These are phyloP conservation scores for Phoebastria nigripes DNA, from an alignment of 2,797 vertebrate species.

Conservation along the genomic window DNA sequence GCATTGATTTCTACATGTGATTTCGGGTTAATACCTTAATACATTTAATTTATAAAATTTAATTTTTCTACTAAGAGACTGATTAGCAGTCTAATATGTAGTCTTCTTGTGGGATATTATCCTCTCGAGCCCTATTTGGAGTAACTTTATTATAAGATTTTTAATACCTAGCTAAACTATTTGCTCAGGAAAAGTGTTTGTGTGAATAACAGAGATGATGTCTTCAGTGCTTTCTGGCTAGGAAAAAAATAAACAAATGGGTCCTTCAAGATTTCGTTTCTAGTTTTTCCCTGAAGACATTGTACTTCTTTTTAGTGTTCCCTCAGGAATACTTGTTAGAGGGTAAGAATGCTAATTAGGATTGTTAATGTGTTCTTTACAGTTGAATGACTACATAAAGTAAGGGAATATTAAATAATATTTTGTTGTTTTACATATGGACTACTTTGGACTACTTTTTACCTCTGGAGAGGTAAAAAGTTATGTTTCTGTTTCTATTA, in stretches of 20 bases:
- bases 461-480: not conserved
- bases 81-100: not conserved
- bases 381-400: not conserved
- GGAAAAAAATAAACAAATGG: not conserved
- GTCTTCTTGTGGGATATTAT: not conserved
- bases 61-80: not conserved
- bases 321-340: not conserved
- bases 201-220: not conserved
- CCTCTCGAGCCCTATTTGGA: not conserved
- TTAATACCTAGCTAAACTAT: not conserved
- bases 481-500: not conserved
- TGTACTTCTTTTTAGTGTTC: not conserved
- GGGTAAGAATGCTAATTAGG: not conserved
- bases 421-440: not conserved
- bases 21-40: not conserved
- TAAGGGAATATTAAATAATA: not conserved
- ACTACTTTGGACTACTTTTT: not conserved
- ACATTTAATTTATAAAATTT: not conserved
- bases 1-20: not conserved
- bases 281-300: not conserved
- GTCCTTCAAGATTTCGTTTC: not conserved
- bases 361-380: not conserved
- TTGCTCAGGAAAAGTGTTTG: not conserved
- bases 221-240: not conserved
- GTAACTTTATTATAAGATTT: not conserved